phyloP scores from a whole-genome alignment of 2,888 invertebrate species.

The Nemurella pictetii region DNA sequence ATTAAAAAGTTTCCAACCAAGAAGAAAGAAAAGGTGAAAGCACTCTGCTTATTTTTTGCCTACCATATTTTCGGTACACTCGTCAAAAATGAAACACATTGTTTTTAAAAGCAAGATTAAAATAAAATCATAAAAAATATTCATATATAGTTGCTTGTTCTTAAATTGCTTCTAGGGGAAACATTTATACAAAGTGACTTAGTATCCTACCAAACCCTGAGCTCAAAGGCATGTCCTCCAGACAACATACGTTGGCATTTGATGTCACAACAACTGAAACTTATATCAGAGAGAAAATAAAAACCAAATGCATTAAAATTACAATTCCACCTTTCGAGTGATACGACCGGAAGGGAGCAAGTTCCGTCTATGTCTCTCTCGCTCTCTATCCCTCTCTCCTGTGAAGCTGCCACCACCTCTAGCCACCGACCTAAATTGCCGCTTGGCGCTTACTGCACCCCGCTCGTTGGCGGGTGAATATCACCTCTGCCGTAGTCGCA shows the following conservation, averaged over 20 bases:
- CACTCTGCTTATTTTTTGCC: slow-evolving; percentile 33
- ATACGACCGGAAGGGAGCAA: not conserved
- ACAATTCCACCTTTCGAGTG: not conserved
- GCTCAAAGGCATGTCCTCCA: not conserved
- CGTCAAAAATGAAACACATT: slow-evolving; percentile 24
- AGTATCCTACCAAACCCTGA: not conserved
- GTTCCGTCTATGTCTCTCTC: not conserved
- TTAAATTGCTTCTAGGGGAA: not conserved
- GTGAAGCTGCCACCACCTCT: not conserved
- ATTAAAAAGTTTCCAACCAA: slow-evolving; percentile 34
- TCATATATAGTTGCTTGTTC: not conserved
- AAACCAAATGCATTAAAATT: not conserved
- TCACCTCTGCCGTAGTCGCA: not conserved
- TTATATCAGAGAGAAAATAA: not conserved
- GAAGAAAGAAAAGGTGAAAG: slow-evolving; percentile 25
- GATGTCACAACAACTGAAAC: not conserved
- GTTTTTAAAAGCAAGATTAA: not conserved
- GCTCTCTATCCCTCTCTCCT: too few relatives aligned
- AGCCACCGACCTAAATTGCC: not conserved
- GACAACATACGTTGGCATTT: not conserved
- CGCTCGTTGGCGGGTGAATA: not conserved
- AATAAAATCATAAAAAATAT: not conserved
- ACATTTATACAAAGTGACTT: not conserved
- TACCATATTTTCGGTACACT: slow-evolving; percentile 16
- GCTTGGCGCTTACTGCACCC: too few relatives aligned